These are phyloP conservation scores for Phymorhynchus buccinoides DNA, from an alignment of 1,140 invertebrate species.

Conservation along the genomic window DNA sequence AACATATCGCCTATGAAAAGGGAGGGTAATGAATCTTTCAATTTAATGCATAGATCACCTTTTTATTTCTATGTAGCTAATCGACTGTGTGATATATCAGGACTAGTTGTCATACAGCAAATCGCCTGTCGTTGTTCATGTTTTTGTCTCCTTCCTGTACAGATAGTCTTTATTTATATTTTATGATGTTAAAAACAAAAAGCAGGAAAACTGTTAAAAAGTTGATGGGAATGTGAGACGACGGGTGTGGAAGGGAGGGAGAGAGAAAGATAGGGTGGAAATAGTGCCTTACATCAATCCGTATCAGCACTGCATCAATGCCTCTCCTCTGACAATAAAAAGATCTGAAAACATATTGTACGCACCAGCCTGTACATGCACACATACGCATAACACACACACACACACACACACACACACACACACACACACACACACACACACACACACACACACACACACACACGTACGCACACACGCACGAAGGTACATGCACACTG, in stretches of 20 bases:
- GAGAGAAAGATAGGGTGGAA: no score
- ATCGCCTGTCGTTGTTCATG: no score
- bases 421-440: background rate
- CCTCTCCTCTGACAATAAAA: background rate
- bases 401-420: background rate
- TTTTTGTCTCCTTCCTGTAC: no score
- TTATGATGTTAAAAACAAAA: no score
- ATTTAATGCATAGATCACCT: no score
- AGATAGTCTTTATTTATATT: no score
- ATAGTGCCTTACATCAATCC: background rate
- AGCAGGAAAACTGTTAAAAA: background rate
- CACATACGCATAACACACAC: background rate
- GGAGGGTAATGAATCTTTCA: no score
- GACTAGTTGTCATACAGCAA: no score
- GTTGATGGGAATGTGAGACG: background rate
- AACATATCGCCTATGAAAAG: no score
- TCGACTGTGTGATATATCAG: no score
- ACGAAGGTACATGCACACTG: background rate
- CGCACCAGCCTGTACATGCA: background rate
- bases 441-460: background rate
- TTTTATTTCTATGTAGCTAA: no score
- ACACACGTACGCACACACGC: conserved; percentile 31
- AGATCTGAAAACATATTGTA: background rate
- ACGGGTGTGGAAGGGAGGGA: no score
- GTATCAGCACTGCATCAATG: background rate